Evolutionary conservation across 2,113 vertebrate species (phyloP).

Genomic region (Piprites chloris): DNA sequence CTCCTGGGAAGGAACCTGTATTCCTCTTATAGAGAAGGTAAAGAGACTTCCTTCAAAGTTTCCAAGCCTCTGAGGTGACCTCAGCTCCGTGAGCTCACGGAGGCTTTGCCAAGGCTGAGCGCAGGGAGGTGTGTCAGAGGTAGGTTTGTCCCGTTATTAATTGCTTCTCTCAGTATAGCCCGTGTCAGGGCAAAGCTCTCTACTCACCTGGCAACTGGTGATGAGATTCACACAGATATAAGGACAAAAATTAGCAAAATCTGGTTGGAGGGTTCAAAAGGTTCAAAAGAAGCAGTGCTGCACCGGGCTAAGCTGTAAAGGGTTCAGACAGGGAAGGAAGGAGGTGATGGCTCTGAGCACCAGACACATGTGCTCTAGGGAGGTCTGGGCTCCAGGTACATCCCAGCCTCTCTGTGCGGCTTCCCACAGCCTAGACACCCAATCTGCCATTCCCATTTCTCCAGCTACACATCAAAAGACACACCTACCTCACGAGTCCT

Average conservation of each 20-base stretch:
- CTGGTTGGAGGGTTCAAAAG: not conserved
- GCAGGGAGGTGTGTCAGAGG: not conserved
- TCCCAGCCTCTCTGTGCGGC: not conserved
- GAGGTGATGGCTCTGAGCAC: not conserved
- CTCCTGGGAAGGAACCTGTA: not conserved
- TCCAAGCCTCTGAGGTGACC: not conserved
- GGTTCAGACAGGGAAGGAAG: not conserved
- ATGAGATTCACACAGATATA: not conserved
- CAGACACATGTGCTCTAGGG: accelerated
- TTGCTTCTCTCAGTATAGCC: not conserved
- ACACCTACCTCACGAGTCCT: not conserved
- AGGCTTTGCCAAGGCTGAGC: not conserved
- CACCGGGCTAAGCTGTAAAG: not conserved
- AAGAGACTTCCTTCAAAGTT: not conserved
- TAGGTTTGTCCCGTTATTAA: not conserved
- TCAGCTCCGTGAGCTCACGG: not conserved
- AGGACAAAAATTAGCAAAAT: accelerated
- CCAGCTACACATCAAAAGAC: not conserved
- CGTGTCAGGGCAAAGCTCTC: not conserved
- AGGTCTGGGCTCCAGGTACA: not conserved
- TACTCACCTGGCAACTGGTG: not conserved
- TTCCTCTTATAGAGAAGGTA: not conserved
- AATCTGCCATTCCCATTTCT: not conserved
- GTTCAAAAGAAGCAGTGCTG: not conserved
- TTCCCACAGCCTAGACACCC: not conserved